These are phyloP conservation scores for Argyresthia albistria DNA, from an alignment of 2,888 invertebrate species.

Conservation along the genomic window DNA sequence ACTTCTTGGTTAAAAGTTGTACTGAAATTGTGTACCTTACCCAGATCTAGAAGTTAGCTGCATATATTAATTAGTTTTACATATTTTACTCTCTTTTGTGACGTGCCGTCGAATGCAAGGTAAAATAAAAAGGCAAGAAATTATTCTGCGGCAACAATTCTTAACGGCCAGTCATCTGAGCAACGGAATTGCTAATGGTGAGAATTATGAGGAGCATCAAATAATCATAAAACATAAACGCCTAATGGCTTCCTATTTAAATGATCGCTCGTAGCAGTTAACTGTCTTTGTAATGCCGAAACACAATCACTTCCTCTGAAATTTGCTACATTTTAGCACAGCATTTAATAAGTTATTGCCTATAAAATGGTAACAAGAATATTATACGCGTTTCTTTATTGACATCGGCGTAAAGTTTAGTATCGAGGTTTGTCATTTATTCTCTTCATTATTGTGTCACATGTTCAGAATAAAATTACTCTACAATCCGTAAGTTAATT, in stretches of 20 bases:
- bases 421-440: conserved; percentile 1
- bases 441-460: conserved; percentile 21
- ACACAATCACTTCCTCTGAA: conserved; percentile 56
- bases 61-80: conserved; percentile 44
- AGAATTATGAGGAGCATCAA: conserved; percentile 61
- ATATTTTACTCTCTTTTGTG: conserved; percentile 16
- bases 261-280: conserved; percentile 59
- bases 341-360: conserved; percentile 61
- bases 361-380: conserved; percentile 51
- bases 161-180: conserved; percentile 43
- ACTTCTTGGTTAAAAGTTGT: too few relatives aligned
- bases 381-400: conserved; percentile 36
- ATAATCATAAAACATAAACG: conserved; percentile 67
- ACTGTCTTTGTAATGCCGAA: conserved; percentile 53
- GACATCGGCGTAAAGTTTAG: conserved; percentile 28
- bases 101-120: conserved; percentile 13
- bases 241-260: conserved; percentile 61
- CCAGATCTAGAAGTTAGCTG: conserved; percentile 18
- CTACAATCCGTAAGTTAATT: too few relatives aligned
- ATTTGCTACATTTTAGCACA: conserved; percentile 55
- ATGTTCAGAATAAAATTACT: not conserved
- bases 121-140: conserved; percentile 32
- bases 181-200: conserved; percentile 45
- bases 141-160: conserved; percentile 37
- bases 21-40: too few relatives aligned